A percentile compares a stretch with the other conserved stretches of the same genome.
Conservation (phyloP, 1,140 invertebrate genomes). For the Bombus vancouverensis region DNA sequence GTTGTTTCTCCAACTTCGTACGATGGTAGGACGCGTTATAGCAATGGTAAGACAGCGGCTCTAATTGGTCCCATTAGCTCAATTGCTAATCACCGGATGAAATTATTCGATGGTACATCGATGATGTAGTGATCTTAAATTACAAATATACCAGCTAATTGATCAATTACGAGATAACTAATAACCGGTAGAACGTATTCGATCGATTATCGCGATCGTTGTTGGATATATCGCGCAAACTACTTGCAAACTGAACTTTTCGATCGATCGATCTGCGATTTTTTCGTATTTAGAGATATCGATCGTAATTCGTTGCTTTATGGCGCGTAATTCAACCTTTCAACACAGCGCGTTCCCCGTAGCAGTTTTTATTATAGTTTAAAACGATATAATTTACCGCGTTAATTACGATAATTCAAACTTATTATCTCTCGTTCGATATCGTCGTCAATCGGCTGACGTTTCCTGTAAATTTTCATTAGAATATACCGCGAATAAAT, state of each 20-base stretch:
- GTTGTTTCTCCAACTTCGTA: background rate
- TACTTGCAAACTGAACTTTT: background rate
- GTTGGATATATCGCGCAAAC: background rate
- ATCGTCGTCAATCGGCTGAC: background rate
- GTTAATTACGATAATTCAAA: background rate
- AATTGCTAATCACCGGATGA: conserved; percentile 22
- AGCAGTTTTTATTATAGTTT: background rate
- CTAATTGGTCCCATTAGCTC: conserved; percentile 31
- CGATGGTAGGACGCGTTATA: background rate
- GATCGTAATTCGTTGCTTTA: too few species aligned
- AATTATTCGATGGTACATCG: conserved; percentile 15
- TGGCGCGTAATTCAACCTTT: background rate
- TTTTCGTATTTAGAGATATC: too few species aligned
- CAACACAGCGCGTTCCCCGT: background rate
- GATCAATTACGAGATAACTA: conserved; percentile 6
- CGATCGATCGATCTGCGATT: background rate
- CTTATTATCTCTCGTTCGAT: background rate
- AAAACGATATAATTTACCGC: too few species aligned
- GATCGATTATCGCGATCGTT: background rate
- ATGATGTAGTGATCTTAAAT: conserved; percentile 16
- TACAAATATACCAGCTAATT: conserved; percentile 19
- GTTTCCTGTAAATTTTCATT: background rate
- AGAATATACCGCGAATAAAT: background rate
- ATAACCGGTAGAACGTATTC: background rate
- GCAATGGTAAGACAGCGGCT: background rate